phyloP scores from a whole-genome alignment of 2,888 invertebrate species.

The Microctonus hyperodae region DNA sequence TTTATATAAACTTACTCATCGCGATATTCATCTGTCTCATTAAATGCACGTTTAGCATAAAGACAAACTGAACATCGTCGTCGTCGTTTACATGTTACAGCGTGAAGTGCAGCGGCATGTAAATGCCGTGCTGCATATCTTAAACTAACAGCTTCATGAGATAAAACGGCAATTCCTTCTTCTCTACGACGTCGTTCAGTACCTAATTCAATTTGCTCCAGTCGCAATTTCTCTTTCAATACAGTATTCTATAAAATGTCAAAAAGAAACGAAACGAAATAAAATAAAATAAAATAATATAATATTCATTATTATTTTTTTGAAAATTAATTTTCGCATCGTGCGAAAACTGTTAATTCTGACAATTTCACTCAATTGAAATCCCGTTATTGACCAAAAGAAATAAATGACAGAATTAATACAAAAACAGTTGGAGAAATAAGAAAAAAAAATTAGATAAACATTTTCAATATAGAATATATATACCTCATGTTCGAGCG shows the following conservation, averaged over 20 bases:
- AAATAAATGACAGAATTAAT: not conserved
- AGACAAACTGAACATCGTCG: slow-evolving; percentile 70
- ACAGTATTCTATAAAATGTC: slow-evolving; percentile 68
- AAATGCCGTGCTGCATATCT: slow-evolving; percentile 65
- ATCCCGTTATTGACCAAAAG: not conserved
- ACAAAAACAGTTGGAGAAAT: too few species aligned
- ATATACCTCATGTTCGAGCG: slow-evolving; percentile 67
- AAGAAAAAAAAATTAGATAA: slow-evolving; percentile 17
- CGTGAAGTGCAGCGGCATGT: slow-evolving; percentile 58
- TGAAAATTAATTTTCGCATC: not conserved
- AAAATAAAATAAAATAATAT: slow-evolving; percentile 33
- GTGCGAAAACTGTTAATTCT: too few species aligned
- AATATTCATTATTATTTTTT: not conserved
- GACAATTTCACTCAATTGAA: too few species aligned
- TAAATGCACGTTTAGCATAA: slow-evolving; percentile 68
- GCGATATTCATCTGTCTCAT: slow-evolving; percentile 64
- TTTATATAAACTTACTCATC: slow-evolving; percentile 62
- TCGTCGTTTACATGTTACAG: slow-evolving; percentile 59
- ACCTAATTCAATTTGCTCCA: slow-evolving; percentile 65
- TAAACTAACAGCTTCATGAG: slow-evolving; percentile 64
- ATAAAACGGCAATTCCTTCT: slow-evolving; percentile 62
- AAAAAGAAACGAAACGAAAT: too few species aligned
- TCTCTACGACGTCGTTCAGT: slow-evolving; percentile 63
- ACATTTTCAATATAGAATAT: slow-evolving; percentile 6
- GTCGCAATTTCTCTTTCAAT: slow-evolving; percentile 67